phyloP scores from a whole-genome alignment of 2,888 invertebrate species.

The Selenia dentaria region DNA sequence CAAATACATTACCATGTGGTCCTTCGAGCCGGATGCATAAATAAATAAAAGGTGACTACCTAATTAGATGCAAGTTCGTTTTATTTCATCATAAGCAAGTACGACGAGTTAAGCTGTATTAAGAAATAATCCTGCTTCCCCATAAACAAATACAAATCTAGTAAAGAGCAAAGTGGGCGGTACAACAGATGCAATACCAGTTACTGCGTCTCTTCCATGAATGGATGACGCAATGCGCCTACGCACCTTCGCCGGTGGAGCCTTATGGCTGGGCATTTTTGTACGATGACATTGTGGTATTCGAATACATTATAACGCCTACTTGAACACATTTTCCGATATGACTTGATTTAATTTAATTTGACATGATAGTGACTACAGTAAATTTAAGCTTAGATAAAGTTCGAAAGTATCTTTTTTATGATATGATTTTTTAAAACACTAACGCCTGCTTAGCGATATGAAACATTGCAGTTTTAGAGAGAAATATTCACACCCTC shows the following conservation, averaged over 20 bases:
- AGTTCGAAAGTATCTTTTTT: too few relatives aligned
- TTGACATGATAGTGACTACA: background rate
- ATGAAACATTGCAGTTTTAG: too few relatives aligned
- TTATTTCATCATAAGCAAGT: too few relatives aligned
- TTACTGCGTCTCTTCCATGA: constrained; percentile 34
- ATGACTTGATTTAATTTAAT: background rate
- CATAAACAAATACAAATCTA: background rate
- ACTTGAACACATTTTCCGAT: background rate
- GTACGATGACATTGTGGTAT: constrained; percentile 25
- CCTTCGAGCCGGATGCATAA: too few relatives aligned
- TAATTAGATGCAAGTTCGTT: too few relatives aligned
- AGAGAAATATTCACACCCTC: too few relatives aligned
- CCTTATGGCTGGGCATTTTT: constrained; percentile 52
- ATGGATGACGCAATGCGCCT: constrained; percentile 65
- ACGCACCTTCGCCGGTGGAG: constrained; percentile 41
- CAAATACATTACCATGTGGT: too few relatives aligned
- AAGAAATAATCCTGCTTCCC: background rate
- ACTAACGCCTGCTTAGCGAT: too few relatives aligned
- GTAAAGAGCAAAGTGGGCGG: background rate
- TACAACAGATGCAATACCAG: background rate
- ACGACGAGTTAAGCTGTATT: too few relatives aligned
- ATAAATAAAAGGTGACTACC: too few relatives aligned
- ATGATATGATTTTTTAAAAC: too few relatives aligned
- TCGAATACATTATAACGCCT: background rate
- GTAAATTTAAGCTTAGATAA: background rate